These are phyloP conservation scores for Caenorhabditis sp. DNA, from an alignment of 2,888 invertebrate species.

Conservation along the genomic window DNA sequence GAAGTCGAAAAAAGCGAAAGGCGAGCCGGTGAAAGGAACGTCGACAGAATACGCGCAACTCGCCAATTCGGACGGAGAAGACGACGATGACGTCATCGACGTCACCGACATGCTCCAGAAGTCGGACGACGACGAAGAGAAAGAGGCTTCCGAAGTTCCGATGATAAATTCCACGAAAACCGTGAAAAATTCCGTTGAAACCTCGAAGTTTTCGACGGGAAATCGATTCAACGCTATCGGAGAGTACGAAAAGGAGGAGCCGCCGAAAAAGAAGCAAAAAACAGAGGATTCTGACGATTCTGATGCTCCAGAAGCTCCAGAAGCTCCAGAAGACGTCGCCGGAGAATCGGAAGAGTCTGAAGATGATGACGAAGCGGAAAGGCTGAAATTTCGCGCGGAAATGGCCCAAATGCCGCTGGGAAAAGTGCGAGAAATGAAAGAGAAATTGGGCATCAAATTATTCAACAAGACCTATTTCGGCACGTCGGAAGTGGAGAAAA, in stretches of 20 bases:
- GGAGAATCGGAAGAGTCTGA: constrained; percentile 38
- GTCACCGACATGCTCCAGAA: constrained; percentile 42
- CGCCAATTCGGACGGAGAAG: constrained; percentile 47
- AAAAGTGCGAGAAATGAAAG: constrained; percentile 68
- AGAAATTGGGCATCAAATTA: constrained; percentile 71
- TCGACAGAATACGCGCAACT: constrained; percentile 40
- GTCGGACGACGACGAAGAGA: constrained; percentile 30
- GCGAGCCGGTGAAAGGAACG: constrained; percentile 44
- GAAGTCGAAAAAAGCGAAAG: constrained; percentile 3
- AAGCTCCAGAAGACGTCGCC: constrained; percentile 24
- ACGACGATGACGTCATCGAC: constrained; percentile 47
- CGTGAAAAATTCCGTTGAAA: background rate
- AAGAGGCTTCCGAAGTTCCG: constrained; percentile 34
- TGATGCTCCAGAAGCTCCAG: constrained; percentile 34
- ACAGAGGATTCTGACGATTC: constrained; percentile 21
- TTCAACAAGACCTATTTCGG: constrained; percentile 72
- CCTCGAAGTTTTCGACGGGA: background rate
- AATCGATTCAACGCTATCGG: constrained; percentile 27
- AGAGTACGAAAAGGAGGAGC: constrained; percentile 28
- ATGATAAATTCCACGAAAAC: constrained; percentile 27
- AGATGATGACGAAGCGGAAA: constrained; percentile 48
- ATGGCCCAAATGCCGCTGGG: constrained; percentile 69
- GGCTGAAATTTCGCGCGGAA: constrained; percentile 59
- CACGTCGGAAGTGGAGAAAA: constrained; percentile 48
- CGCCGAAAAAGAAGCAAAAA: constrained; percentile 16